Conservation (phyloP, 2,113 vertebrate species). For the Caretta caretta region DNA sequence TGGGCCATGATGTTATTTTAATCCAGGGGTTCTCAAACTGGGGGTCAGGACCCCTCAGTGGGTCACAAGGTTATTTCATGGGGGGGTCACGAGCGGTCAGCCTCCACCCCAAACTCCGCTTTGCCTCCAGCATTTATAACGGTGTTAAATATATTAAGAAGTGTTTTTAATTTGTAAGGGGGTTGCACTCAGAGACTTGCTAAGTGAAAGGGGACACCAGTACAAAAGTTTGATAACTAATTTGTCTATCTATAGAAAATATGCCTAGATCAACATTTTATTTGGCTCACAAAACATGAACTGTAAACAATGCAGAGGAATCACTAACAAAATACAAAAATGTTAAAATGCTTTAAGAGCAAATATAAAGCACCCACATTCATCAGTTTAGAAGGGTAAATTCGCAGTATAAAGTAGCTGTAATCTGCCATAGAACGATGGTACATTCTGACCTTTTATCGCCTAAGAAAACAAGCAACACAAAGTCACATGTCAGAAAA, state of each 20-base stretch:
- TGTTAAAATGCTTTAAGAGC: conserved; percentile 11
- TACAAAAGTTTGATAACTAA: background rate
- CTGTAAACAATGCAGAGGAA: background rate
- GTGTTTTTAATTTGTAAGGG: no score
- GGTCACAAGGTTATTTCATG: no score
- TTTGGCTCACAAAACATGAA: background rate
- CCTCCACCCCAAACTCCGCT: no score
- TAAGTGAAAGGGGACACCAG: no score
- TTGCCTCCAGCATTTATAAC: no score
- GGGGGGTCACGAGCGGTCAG: no score
- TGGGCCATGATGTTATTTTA: background rate
- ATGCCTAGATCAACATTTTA: conserved; percentile 19
- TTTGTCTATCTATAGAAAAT: background rate
- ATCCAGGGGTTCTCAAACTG: background rate
- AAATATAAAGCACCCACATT: conserved; percentile 12
- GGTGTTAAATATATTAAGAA: no score
- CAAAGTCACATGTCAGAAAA: background rate
- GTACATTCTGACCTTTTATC: background rate
- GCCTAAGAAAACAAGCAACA: background rate
- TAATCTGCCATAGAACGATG: background rate
- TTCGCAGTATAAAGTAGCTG: conserved; percentile 8
- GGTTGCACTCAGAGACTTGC: no score
- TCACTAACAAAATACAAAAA: background rate
- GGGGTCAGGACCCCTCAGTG: no score
- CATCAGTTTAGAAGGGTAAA: conserved; percentile 3